Conservation (phyloP, 2,888 invertebrate species). For the Drosophila neoperkinsi region DNA sequence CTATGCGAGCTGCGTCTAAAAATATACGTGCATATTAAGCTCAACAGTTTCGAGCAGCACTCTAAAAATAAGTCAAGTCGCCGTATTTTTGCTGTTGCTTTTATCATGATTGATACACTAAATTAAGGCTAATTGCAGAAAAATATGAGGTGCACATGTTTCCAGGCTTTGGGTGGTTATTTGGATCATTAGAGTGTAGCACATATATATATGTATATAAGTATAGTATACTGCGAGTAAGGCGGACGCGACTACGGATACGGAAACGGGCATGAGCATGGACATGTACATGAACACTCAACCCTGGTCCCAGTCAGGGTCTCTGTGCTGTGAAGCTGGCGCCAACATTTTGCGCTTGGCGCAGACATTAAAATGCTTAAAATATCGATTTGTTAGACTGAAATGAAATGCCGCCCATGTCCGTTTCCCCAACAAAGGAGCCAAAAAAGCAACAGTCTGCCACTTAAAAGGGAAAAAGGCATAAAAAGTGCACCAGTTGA, state of each 20-base stretch:
- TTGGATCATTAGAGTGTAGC: conserved; percentile 30
- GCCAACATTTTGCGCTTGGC: conserved; percentile 78
- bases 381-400: conserved; percentile 73
- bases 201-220: not conserved
- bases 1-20: conserved; percentile 47
- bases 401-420: conserved; percentile 60
- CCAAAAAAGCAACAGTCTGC: conserved; percentile 76
- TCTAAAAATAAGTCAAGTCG: conserved; percentile 44
- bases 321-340: conserved; percentile 48
- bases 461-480: conserved; percentile 67
- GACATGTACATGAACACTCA: conserved; percentile 51
- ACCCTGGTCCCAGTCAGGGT: conserved; percentile 39
- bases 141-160: conserved; percentile 76
- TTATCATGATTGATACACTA: conserved; percentile 76
- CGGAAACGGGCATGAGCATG: conserved; percentile 47
- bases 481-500: conserved; percentile 26
- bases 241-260: conserved; percentile 30
- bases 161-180: conserved; percentile 40
- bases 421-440: conserved; percentile 41
- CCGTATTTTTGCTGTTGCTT: conserved; percentile 27
- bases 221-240: conserved; percentile 9
- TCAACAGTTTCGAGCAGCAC: conserved; percentile 19
- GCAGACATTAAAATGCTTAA: conserved; percentile 80
- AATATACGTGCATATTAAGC: conserved; percentile 29
- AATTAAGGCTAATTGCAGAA: conserved; percentile 77